Conservation (phyloP, 2,888 invertebrate species). For the Apamea monoglypha region DNA sequence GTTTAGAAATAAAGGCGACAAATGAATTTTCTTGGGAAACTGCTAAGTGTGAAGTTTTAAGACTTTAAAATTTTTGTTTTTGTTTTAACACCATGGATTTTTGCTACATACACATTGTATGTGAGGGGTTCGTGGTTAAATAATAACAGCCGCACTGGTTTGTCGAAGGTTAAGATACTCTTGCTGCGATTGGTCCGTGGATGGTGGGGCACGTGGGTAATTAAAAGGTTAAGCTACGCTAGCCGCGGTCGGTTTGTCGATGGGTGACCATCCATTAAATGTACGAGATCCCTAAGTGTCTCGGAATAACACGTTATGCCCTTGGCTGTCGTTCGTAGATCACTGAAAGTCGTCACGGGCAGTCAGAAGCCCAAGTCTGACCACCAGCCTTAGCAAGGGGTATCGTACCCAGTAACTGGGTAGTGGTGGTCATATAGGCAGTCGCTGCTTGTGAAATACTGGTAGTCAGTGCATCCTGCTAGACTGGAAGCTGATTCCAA, state of each 20-base stretch:
- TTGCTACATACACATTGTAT: not conserved
- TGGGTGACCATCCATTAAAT: not conserved
- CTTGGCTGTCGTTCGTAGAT: not conserved
- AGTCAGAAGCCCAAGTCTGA: not conserved
- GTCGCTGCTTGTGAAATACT: no score
- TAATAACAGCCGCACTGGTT: not conserved
- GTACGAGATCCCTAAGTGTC: not conserved
- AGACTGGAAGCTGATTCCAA: no score
- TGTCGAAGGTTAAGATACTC: not conserved
- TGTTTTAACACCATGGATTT: not conserved
- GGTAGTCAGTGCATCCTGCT: no score
- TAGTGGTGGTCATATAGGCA: not conserved
- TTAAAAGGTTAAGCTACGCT: not conserved
- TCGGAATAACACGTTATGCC: not conserved
- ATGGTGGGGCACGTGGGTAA: no score
- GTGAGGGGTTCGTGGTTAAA: no score
- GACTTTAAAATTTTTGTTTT: not conserved
- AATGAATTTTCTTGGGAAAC: slow-evolving; percentile 41
- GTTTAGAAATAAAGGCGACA: slow-evolving; percentile 40
- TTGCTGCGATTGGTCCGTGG: not conserved
- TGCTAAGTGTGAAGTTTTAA: not conserved
- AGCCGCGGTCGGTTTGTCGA: not conserved
- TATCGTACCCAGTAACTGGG: not conserved
- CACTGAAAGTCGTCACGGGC: not conserved
- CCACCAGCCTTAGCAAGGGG: not conserved